phyloP scores from a whole-genome alignment of 2,888 invertebrate species.

The Ophion obscuratus region DNA sequence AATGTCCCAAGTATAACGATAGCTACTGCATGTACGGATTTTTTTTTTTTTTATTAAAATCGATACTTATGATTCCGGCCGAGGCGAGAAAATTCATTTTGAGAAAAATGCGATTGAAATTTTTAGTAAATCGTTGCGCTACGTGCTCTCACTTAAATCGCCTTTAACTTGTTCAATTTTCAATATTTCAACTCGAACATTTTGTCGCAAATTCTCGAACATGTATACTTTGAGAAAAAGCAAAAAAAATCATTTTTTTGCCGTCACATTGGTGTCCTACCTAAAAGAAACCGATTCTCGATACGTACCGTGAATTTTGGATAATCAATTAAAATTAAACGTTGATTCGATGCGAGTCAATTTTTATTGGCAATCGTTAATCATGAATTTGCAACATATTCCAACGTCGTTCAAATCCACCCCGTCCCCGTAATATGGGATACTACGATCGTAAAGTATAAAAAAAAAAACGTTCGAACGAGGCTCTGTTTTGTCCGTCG shows the following conservation, averaged over 20 bases:
- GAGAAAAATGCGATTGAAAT: too few relatives aligned
- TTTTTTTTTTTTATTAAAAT: too few relatives aligned
- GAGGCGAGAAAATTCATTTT: too few relatives aligned
- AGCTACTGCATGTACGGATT: background rate
- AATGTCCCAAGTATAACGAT: background rate
- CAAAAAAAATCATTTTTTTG: background rate
- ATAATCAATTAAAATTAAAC: background rate
- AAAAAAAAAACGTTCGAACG: background rate
- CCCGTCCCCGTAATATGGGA: too few relatives aligned
- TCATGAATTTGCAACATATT: background rate
- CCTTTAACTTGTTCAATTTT: too few relatives aligned
- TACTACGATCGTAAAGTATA: too few relatives aligned
- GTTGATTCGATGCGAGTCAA: background rate
- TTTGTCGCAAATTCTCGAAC: too few relatives aligned
- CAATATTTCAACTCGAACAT: too few relatives aligned
- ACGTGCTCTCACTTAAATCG: too few relatives aligned
- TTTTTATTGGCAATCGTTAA: background rate
- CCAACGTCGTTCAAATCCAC: background rate
- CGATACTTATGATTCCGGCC: too few relatives aligned
- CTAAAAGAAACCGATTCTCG: background rate
- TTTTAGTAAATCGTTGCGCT: too few relatives aligned
- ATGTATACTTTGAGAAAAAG: too few relatives aligned
- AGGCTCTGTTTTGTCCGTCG: conserved; percentile 45
- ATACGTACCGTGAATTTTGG: background rate
- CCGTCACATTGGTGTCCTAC: background rate